Evolutionary conservation across 1,140 invertebrate species (phyloP).

Genomic region (Vanessa atalanta): DNA sequence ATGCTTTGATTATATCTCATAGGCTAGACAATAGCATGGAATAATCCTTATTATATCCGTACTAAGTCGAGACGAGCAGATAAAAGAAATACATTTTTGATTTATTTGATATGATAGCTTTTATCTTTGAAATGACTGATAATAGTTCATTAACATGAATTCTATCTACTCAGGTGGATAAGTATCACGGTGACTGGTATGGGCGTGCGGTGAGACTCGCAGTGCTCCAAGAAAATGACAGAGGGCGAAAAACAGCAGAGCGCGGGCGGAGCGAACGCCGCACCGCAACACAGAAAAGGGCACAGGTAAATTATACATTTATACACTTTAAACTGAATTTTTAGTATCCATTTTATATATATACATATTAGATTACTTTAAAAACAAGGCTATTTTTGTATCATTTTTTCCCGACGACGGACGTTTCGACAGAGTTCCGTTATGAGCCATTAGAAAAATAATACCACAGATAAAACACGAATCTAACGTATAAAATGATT

Average conservation of each 20-base stretch:
- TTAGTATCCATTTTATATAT: not conserved
- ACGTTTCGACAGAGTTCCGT: not conserved
- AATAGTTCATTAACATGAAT: conserved; percentile 26
- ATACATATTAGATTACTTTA: not conserved
- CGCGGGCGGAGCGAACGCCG: conserved; percentile 73
- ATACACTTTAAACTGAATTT: not conserved
- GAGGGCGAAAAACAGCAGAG: conserved; percentile 69
- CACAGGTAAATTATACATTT: conserved; percentile 53
- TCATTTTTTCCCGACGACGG: no score
- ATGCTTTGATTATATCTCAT: no score
- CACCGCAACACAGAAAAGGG: conserved; percentile 79
- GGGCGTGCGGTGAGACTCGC: conserved; percentile 67
- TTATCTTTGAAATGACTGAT: conserved; percentile 9
- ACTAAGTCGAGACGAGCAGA: not conserved
- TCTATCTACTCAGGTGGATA: conserved; percentile 57
- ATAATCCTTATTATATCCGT: no score
- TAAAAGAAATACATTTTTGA: not conserved
- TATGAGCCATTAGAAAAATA: not conserved
- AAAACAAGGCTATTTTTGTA: no score
- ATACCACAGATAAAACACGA: no score
- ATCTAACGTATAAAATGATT: no score
- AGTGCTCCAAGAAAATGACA: conserved; percentile 58
- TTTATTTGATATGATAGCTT: conserved; percentile 2
- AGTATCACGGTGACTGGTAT: conserved; percentile 56
- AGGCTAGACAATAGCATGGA: no score